phyloP scores from a whole-genome alignment of 2,888 invertebrate species.

The Abscondita cerata region DNA sequence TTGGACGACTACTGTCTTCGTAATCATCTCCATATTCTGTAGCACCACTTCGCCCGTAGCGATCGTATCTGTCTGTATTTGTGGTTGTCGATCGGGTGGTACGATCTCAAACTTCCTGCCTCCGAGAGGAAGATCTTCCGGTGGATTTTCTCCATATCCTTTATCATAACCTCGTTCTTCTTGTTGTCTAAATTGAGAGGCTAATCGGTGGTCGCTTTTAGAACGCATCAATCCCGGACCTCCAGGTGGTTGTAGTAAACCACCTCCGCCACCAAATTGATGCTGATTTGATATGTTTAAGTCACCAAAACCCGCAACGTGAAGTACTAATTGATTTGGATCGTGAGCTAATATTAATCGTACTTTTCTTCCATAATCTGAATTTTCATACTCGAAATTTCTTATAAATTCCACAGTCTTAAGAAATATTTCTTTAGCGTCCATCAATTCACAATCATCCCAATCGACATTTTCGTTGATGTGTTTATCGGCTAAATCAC shows the following conservation, averaged over 20 bases:
- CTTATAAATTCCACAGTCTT: conserved; percentile 95
- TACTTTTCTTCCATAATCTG: conserved; percentile 85
- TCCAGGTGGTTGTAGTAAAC: conserved; percentile 65
- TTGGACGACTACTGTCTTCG: conserved; percentile 68
- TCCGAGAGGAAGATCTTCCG: conserved; percentile 74
- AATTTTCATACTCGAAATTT: conserved; percentile 93
- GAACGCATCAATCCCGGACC: conserved; percentile 86
- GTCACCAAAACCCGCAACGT: conserved; percentile 90
- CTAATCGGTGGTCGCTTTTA: conserved; percentile 91
- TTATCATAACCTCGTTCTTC: conserved; percentile 69
- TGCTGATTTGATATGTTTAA: conserved; percentile 73
- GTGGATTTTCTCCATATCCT: conserved; percentile 64
- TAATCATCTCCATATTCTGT: conserved; percentile 73
- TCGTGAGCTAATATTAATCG: conserved; percentile 90
- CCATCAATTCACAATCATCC: conserved; percentile 92
- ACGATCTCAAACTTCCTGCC: conserved; percentile 83
- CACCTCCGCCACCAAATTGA: conserved; percentile 53
- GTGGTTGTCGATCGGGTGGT: conserved; percentile 58
- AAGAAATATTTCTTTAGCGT: conserved; percentile 94
- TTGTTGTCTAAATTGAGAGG: conserved; percentile 86
- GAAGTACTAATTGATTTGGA: conserved; percentile 87
- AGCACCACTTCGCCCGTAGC: conserved; percentile 59
- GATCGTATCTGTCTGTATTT: conserved; percentile 48
- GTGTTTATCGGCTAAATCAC: conserved; percentile 94
- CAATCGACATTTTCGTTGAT: conserved; percentile 85